Evolutionary conservation across 2,888 invertebrate species (phyloP).

Genomic region (Agrochola lychnidis): DNA sequence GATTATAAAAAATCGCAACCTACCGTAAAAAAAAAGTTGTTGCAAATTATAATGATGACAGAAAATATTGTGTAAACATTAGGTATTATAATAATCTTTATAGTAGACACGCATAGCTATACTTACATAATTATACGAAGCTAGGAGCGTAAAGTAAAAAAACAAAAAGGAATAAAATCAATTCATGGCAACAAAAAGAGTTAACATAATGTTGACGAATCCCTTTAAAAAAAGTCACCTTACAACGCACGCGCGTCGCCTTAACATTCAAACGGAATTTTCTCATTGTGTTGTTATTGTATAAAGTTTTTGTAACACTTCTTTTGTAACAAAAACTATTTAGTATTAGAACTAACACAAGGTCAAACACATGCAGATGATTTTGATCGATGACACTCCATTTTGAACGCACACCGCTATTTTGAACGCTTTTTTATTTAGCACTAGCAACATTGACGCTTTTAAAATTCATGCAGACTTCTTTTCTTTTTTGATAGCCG

Average conservation of each 20-base stretch:
- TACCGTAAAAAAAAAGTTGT: background rate
- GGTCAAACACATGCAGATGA: constrained; percentile 72
- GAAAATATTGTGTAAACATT: background rate
- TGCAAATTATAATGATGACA: background rate
- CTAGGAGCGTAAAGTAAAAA: background rate
- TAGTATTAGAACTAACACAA: constrained; percentile 61
- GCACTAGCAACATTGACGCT: constrained; percentile 18
- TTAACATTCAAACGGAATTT: constrained; percentile 72
- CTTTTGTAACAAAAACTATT: constrained; percentile 68
- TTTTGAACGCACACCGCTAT: constrained; percentile 61
- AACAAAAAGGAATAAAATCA: background rate
- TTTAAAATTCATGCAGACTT: constrained; percentile 21
- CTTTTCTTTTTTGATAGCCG: constrained; percentile 26
- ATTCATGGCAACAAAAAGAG: background rate
- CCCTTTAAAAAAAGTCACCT: constrained; percentile 8
- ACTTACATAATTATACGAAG: background rate
- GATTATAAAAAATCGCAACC: background rate
- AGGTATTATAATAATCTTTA: background rate
- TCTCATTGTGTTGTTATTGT: constrained; percentile 73
- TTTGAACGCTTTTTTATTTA: constrained; percentile 43
- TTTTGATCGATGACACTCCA: constrained; percentile 77
- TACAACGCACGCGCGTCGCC: constrained; percentile 49
- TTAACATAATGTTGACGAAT: constrained; percentile 7
- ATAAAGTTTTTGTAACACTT: constrained; percentile 69
- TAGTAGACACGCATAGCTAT: background rate